Conservation (phyloP, 2,888 invertebrate genomes). For the Buathra laborator region DNA sequence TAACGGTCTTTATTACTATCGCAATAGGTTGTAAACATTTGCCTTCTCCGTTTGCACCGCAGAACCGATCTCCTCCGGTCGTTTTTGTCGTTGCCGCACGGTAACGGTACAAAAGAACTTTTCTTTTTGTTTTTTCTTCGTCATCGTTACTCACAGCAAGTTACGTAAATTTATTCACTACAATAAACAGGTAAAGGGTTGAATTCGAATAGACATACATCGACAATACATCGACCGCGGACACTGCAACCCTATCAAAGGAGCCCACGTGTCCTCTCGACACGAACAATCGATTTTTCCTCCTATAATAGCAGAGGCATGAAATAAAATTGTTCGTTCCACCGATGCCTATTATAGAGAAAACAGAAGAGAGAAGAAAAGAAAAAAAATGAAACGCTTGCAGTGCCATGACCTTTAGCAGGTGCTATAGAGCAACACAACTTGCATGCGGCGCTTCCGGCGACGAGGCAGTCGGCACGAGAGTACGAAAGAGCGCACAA, state of each 20-base stretch:
- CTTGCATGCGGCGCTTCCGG: slow-evolving; percentile 39
- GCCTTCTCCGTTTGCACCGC: slow-evolving; percentile 37
- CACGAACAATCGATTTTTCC: slow-evolving; percentile 23
- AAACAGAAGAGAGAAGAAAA: slow-evolving; percentile 11
- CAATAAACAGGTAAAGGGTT: slow-evolving; percentile 20
- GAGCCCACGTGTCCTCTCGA: slow-evolving; percentile 3
- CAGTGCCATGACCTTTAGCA: slow-evolving; percentile 58
- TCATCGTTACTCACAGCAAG: background rate
- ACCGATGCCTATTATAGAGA: background rate
- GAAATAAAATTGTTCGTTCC: background rate
- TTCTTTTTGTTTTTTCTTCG: background rate
- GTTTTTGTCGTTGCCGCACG: slow-evolving; percentile 36
- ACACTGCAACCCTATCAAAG: slow-evolving; percentile 1
- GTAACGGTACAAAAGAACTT: slow-evolving; percentile 36
- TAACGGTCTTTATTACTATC: slow-evolving; percentile 55
- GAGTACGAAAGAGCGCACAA: slow-evolving; percentile 19
- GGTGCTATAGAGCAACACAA: slow-evolving; percentile 20
- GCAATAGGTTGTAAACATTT: slow-evolving; percentile 56
- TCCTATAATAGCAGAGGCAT: slow-evolving; percentile 6
- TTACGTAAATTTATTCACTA: slow-evolving; percentile 31
- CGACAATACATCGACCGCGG: background rate
- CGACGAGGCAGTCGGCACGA: slow-evolving; percentile 13
- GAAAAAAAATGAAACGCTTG: slow-evolving; percentile 15
- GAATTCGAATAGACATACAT: background rate
- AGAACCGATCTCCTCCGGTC: slow-evolving; percentile 14